Conservation (phyloP, 2,888 invertebrate species). For the Drosophila ezoana region DNA sequence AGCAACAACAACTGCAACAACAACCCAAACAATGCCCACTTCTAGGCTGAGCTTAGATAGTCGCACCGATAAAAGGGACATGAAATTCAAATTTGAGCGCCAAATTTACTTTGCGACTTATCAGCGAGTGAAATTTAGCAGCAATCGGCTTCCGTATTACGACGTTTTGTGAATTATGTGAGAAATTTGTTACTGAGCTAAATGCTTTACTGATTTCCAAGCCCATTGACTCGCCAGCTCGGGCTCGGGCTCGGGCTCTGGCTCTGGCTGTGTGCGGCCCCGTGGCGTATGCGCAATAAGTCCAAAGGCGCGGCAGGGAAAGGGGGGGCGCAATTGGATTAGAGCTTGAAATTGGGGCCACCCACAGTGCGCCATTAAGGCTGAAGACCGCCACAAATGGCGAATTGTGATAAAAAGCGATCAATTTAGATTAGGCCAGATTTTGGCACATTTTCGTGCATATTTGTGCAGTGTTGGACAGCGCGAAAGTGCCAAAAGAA, state of each 20-base stretch:
- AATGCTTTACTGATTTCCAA: conserved; percentile 61
- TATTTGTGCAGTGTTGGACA: not conserved
- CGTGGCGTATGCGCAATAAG: conserved; percentile 31
- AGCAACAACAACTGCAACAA: conserved; percentile 34
- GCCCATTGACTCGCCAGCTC: not conserved
- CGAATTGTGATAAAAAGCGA: conserved; percentile 31
- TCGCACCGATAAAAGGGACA: conserved; percentile 82
- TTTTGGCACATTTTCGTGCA: conserved; percentile 3
- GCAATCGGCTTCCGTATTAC: conserved; percentile 78
- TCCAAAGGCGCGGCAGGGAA: too few relatives aligned
- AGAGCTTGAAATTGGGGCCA: conserved; percentile 31
- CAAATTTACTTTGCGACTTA: conserved; percentile 65
- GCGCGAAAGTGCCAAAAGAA: conserved; percentile 27
- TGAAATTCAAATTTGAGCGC: conserved; percentile 80
- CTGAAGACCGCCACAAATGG: conserved; percentile 40
- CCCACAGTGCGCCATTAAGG: conserved; percentile 25
- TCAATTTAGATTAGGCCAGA: conserved; percentile 40
- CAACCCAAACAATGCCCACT: conserved; percentile 50
- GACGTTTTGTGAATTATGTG: conserved; percentile 78
- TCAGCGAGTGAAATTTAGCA: conserved; percentile 69
- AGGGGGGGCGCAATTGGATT: not conserved
- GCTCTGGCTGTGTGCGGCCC: not conserved
- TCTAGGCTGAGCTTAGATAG: conserved; percentile 64
- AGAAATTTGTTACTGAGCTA: conserved; percentile 71
- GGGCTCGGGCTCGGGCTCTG: too few relatives aligned